These are phyloP conservation scores for Dipodomys spectabilis DNA, from an alignment of 2,113 vertebrate species.

Conservation along the genomic window DNA sequence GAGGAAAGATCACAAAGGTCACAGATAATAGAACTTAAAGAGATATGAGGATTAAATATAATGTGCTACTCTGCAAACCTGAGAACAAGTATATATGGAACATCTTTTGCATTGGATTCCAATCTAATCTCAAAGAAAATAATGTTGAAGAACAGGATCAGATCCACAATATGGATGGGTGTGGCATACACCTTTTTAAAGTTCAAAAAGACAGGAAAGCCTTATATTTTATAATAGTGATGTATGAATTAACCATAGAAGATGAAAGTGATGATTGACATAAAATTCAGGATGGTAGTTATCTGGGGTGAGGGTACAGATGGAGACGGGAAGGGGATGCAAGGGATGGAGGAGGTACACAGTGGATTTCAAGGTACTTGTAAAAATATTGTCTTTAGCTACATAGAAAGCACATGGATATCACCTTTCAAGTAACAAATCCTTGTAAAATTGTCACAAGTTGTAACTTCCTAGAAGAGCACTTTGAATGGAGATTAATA, in stretches of 20 bases:
- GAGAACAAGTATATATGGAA: not conserved
- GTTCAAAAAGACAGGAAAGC: not conserved
- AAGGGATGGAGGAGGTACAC: not conserved
- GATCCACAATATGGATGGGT: not conserved
- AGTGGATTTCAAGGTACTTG: not conserved
- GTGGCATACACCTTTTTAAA: not conserved
- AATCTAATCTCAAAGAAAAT: not conserved
- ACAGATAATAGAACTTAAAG: too few relatives aligned
- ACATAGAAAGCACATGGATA: not conserved
- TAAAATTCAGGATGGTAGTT: not conserved
- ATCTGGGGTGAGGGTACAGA: not conserved
- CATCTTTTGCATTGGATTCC: not conserved
- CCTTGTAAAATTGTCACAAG: not conserved
- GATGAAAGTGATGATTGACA: slow-evolving; percentile 4
- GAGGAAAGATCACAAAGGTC: too few relatives aligned
- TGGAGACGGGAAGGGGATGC: not conserved
- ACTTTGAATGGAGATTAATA: not conserved
- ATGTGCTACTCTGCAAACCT: too few relatives aligned
- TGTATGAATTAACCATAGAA: not conserved
- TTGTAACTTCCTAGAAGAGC: not conserved
- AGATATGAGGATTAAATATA: too few relatives aligned
- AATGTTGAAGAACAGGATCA: not conserved
- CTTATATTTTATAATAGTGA: not conserved
- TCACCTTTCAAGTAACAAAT: not conserved
- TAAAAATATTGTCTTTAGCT: not conserved